Evolutionary conservation across 2,888 invertebrate genomes (phyloP), one percentile per base, ranked within the genome.

Genomic region (Globia sparganii): DNA sequence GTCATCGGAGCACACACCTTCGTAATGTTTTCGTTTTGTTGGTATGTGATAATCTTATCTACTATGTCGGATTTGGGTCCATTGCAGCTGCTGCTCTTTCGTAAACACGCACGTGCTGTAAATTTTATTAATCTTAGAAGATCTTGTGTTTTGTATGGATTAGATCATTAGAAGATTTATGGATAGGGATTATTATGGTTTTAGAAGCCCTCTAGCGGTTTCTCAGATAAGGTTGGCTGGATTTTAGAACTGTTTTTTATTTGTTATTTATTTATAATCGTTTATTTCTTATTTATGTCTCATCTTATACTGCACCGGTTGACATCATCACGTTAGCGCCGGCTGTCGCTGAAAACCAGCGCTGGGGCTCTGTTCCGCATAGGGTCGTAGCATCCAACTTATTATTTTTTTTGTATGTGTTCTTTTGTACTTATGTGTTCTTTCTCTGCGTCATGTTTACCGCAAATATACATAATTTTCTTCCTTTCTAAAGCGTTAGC

Each of bases 1-100:
- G 92, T 92, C 92, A 92, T 83, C 85, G 78, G 78, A 75, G 83
- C 70, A 90, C 87, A 89, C 88, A 87, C 83, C 76, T 80, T 81
- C 69, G 62, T 73, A 76, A 77, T 64, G 34, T 59, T 75, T 67
- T 86, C 67, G 71, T 74, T 78, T 77, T 77, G 66, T 73, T 70
- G 40, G 58, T 62, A 72, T 77, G 76, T 75, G 72, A 76, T 86
- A 80, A 87, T 80, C 84, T 88, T 89, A 91, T 91, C 90, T 89
- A 34, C 2, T 34, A 75, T 80, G 49, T 84, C 49, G 81, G 84
- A 87, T 87, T 83, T 88, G 64, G 87, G 90, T 86, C 82, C 86
- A 86, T 87, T 83, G 82, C 81, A 84, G 34, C 78, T 62, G 34
- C 78, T 83, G 82, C 77, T 80, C 72, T 88, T 86, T 84, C 84